These are phyloP conservation scores for Sarcophaga subvicina DNA, from an alignment of 2,888 invertebrate species.

Conservation along the genomic window DNA sequence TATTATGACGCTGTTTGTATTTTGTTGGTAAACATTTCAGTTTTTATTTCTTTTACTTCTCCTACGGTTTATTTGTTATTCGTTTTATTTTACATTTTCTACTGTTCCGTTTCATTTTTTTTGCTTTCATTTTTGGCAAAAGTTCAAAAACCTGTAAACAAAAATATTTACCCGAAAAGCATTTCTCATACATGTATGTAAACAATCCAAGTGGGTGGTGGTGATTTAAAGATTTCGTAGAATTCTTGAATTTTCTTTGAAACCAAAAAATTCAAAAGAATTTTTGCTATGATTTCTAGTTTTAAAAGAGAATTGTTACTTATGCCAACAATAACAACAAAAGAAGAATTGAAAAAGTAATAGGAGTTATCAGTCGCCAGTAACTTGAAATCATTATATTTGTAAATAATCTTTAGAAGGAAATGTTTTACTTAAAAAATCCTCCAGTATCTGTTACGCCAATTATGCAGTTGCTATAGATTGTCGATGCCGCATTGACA, in stretches of 20 bases:
- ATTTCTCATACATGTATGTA: not conserved
- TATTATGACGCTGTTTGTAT: slow-evolving; percentile 6
- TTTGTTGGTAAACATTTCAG: slow-evolving; percentile 26
- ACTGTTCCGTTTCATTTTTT: not conserved
- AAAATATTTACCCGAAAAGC: slow-evolving; percentile 2
- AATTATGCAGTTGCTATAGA: too few species aligned
- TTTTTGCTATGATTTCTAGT: not conserved
- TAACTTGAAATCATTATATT: too few species aligned
- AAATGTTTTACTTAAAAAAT: too few species aligned
- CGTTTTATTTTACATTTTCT: not conserved
- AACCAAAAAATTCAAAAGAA: not conserved
- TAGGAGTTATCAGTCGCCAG: too few species aligned
- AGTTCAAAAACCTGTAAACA: slow-evolving; percentile 58
- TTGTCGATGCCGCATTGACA: too few species aligned
- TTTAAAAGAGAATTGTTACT: too few species aligned
- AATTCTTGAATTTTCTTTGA: not conserved
- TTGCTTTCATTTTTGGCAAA: slow-evolving; percentile 38
- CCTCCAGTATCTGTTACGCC: too few species aligned
- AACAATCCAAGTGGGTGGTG: not conserved
- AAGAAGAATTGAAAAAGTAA: too few species aligned
- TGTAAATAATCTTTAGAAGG: too few species aligned
- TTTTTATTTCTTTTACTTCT: slow-evolving; percentile 7
- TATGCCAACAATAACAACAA: too few species aligned
- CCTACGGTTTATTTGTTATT: slow-evolving; percentile 27
- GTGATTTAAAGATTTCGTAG: not conserved